Percentiles rank a stretch among this genome's conserved stretches.
Conservation (phyloP, 37 sponge, comb jelly and placozoan genomes). For the Cliona cf. orientalis region DNA sequence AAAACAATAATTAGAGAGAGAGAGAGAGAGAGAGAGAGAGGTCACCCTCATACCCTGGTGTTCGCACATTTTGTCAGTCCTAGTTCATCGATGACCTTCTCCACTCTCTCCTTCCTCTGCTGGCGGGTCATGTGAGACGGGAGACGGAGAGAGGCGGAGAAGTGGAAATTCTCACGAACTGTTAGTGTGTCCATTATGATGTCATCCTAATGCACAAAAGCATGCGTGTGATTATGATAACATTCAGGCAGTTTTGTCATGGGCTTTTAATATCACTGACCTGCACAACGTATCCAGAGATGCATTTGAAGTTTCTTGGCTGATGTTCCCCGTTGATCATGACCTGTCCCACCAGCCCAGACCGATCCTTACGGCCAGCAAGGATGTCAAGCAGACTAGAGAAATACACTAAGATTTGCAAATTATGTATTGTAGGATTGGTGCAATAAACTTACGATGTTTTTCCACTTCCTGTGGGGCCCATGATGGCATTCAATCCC, state of each 20-base stretch:
- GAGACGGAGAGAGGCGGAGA: constrained; percentile 85
- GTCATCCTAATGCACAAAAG: too few relatives aligned
- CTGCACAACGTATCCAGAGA: constrained; percentile 76
- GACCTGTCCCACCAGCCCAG: constrained; percentile 34
- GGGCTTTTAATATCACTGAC: too few relatives aligned
- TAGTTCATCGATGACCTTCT: constrained; percentile 72
- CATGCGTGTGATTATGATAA: too few relatives aligned
- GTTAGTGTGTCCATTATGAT: constrained; percentile 82
- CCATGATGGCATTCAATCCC: constrained; percentile 68
- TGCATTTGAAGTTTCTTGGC: constrained; percentile 65
- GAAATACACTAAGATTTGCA: too few relatives aligned
- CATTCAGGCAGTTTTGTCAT: too few relatives aligned
- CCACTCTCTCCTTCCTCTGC: constrained; percentile 70
- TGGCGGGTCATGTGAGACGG: constrained; percentile 30
- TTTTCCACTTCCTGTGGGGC: constrained; percentile 74
- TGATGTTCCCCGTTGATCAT: constrained; percentile 57
- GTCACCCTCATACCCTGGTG: constrained; percentile 39
- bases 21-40: too few relatives aligned
- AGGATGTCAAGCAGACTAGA: constrained; percentile 77
- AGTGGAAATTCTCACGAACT: constrained; percentile 81
- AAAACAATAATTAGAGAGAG: too few relatives aligned
- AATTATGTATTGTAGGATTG: too few relatives aligned
- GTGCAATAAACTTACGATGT: constrained; percentile 55
- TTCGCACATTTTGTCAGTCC: constrained; percentile 56
- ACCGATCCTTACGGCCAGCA: constrained; percentile 54